Evolutionary conservation across 2,888 invertebrate species (phyloP), one percentile per base, ranked within the genome.

Genomic region (Cataglyphis cursor): DNA sequence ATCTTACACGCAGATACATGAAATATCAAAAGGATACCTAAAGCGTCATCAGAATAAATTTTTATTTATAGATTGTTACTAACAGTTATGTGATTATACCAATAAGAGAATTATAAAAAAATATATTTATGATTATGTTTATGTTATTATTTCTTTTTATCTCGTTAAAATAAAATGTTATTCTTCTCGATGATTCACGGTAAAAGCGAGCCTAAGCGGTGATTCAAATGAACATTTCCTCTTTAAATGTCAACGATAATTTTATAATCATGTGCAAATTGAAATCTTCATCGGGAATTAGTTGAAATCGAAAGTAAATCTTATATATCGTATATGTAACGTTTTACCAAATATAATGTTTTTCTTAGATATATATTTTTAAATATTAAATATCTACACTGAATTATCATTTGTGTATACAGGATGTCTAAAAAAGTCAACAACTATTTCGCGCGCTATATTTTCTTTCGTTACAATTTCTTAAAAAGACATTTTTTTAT

Each of bases 161-260:
- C 1, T 51, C 18, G 12, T 28, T 41, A 18, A 76, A 66, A 57
- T 66, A 54, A 76, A 66, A 66, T 66, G 41, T 76, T 66, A 76
- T 76, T 54, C 15, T 28, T 54, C 38, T 24, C 76, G 28, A 66
- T 76, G 76, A 76, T 66, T 66, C 76, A 76, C 51, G 15, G 21
- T 48, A 31, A 21, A 75, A 75, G 35, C 48, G 48, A 31, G 35
- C 12, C 24, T 28, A 54, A n/a, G 66, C 38, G 28, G 12, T 28
- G 66, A 76, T 65, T 54, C 65, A 41, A 76, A 65, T 54, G 18
- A 24, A 38, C 65, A 8, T 57, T 54, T 54, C 28, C 51, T 76
- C 65, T 4, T 64, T 38, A 12, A 64, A 8, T 51, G 1, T 38
- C 38, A 38, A n/a, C 24, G n/a, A 51, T 38, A 65, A 24, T 15